Evolutionary conservation across 2,113 vertebrate species (phyloP), one percentile per base, ranked within the genome.

Genomic region (Rhodinocichla rosea): DNA sequence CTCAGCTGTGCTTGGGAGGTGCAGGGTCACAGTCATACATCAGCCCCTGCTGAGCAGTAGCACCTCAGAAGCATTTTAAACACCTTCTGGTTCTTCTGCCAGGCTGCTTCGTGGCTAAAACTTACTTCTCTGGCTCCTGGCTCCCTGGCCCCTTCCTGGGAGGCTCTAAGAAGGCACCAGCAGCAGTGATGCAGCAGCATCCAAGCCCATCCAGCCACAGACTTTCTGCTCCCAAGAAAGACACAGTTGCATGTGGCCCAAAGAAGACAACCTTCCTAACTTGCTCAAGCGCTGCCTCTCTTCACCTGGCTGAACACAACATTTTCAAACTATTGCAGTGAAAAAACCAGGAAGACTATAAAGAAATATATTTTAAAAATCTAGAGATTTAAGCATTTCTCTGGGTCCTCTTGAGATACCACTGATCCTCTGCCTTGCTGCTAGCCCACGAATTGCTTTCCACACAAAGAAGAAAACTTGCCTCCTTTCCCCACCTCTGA

Each of bases 161-260:
- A 60, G n/a, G 45, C 26, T 44, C 32, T 52, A 23, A 52, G 45
- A 53, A 57, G 57, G 53, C 28, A 60, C 2, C 45, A 62, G 15
- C 45, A 49, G n/a, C 32, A 75, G 35, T 15, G 52, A 78, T 47
- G 57, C 45, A 49, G 67, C 26, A 45, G 52, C 26, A 44, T 32
- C 39, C 52, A 50, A 80, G 22, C 26, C 52, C 47, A 56, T 1
- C 21, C 45, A 7, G 5, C 6, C 67, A 80, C 1, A 7, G 40
- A 35, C 40, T 33, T 33, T 86, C 62, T 67, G 50, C 17, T 69
- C 21, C 28, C 56, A 67, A 30, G 30, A 12, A 67, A 76, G 49
- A 40, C 13, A 11, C 2, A 5, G 30, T 0, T 70, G 53, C 37
- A 32, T 0, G 0, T 11, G 44, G 73, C 49, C 22, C 63, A 55